Evolutionary conservation across 2,797 vertebrate genomes (phyloP), one percentile per base, ranked within the genome.

Genomic region (Notolepis coatsorum): DNA sequence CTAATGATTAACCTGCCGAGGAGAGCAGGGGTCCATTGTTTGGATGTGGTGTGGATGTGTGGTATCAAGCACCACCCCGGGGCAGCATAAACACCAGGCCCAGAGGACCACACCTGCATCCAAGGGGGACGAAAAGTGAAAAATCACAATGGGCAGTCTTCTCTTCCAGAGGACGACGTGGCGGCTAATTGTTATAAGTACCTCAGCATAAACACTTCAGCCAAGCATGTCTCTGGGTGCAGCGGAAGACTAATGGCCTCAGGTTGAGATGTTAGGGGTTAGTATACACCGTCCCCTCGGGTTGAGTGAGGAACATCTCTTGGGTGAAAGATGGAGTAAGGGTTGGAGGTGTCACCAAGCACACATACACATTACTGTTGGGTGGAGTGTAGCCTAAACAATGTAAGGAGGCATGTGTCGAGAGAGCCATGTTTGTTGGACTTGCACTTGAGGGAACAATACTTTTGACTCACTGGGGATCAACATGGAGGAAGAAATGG

Each of bases 21-120:
- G 52, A 54, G 39, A 77, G 77, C 77, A 50, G 74, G 79, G 77
- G 79, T 73, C 77, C 77, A 61, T 80, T 91, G 90, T 92, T 92
- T 92, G 80, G 89, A 92, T 84, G 81, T 88, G 80, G 86, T 84
- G 90, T 82, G 74, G 89, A 92, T 86, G 85, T 91, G 88, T 88
- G 86, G 80, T 76, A 71, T 93, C 91, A 92, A 89, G 88, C 88
- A 90, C 91, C 92, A 84, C 89, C 85, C 70, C 38, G 6, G 23
- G 73, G 58, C 78, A 80, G 82, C 82, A 82, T 92, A 92, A 92
- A 92, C 90, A 91, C 73, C 61, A 30, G 59, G 15, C 56, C 0
- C 3, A 54, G n/a, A n/a, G 71, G 89, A 91, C 88, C 90, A 92
- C 90, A 91, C 90, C 81, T 85, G 80, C 67, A 80, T 77, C 79